A percentile compares a stretch with the other conserved stretches of the same genome.
phyloP scores from a whole-genome alignment of 30 jellyfish, hydroid and myxozoan genomes.

The Catostylus mosaicus region DNA sequence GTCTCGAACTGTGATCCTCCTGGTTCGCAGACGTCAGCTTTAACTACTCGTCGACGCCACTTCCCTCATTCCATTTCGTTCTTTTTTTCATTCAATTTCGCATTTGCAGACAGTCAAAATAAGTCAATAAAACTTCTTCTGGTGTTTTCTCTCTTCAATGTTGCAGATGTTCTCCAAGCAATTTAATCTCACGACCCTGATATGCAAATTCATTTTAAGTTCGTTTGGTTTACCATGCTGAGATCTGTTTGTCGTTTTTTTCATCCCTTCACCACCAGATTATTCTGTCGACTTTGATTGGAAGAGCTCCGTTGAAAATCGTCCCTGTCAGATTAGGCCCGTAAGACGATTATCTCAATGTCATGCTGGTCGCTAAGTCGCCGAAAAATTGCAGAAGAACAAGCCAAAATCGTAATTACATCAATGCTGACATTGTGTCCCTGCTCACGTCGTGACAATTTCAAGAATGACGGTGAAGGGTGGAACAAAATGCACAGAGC shows the following conservation, averaged over 20 bases:
- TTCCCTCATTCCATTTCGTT: too few relatives aligned
- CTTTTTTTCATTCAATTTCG: too few relatives aligned
- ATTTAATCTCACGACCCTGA: not conserved
- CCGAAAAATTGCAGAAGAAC: not conserved
- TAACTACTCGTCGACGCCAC: too few relatives aligned
- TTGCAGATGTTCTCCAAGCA: not conserved
- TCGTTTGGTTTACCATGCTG: conserved; percentile 52
- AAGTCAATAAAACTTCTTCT: too few relatives aligned
- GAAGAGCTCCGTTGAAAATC: conserved; percentile 11
- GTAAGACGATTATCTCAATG: not conserved
- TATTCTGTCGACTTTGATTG: conserved; percentile 18
- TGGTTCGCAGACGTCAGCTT: too few relatives aligned
- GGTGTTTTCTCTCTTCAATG: not conserved
- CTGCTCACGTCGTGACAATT: too few relatives aligned
- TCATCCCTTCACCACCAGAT: conserved; percentile 30
- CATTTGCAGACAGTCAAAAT: too few relatives aligned
- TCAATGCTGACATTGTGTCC: too few relatives aligned
- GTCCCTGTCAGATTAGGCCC: conserved; percentile 17
- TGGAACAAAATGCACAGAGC: too few relatives aligned
- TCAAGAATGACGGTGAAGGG: too few relatives aligned
- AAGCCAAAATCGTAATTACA: not conserved
- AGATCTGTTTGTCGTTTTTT: not conserved
- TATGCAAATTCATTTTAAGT: not conserved
- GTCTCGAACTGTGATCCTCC: too few relatives aligned
- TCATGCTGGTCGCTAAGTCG: conserved; percentile 23